phyloP scores from a whole-genome alignment of 2,797 vertebrate species.

The Selene dorsalis region DNA sequence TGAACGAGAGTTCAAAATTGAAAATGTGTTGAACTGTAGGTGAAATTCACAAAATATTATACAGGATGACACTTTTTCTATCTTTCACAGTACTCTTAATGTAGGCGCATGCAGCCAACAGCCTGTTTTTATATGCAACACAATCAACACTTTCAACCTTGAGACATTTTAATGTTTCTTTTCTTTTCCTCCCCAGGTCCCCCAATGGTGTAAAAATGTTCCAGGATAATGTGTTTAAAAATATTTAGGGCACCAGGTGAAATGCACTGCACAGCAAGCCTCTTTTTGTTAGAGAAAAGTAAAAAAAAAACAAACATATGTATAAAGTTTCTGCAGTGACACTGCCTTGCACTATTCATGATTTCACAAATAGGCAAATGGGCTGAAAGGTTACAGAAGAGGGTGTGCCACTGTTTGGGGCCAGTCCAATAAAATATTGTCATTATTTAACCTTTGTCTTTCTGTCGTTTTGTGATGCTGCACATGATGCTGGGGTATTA shows the following conservation, averaged over 20 bases:
- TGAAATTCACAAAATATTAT: constrained; percentile 4
- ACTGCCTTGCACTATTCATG: constrained; percentile 60
- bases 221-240: constrained; percentile 38
- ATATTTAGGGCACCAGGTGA: constrained; percentile 71
- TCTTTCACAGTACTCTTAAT: background rate
- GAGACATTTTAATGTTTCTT: background rate
- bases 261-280: constrained; percentile 64
- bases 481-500: background rate
- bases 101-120: background rate
- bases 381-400: constrained; percentile 51
- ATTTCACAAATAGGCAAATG: constrained; percentile 57
- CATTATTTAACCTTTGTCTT: constrained; percentile 53
- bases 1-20: background rate
- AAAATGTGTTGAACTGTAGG: constrained; percentile 69
- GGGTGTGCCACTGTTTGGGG: constrained; percentile 68
- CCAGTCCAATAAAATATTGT: constrained; percentile 76
- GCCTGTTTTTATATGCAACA: background rate
- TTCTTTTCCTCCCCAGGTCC: constrained; percentile 62
- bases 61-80: background rate
- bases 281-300: constrained; percentile 53
- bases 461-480: background rate
- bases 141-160: background rate
- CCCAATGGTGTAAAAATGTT: constrained; percentile 61
- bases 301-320: constrained; percentile 6
- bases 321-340: constrained; percentile 54